Evolutionary conservation across 2,113 vertebrate species (phyloP), one percentile per base, ranked within the genome.

Genomic region (Eupsittula cactorum): DNA sequence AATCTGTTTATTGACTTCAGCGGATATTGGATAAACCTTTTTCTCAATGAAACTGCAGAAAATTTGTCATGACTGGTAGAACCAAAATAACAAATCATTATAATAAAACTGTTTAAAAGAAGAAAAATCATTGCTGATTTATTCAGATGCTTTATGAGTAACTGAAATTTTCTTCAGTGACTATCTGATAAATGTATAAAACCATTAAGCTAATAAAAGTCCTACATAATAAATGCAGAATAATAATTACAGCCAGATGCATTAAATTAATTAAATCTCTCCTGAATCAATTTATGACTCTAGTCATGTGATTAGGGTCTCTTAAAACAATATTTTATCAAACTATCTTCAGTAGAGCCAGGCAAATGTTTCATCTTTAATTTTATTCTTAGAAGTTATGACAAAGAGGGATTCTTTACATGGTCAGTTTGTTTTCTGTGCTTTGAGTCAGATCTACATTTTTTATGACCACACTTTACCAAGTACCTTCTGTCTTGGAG

Each of bases 131-230:
- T 41, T 75, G 33, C 55, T 76, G 73, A 88, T 96, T 95, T 95
- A 95, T 95, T 93, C 76, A 88, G 24, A 86, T 93, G 76, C 86
- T 65, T 69, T 83, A 41, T 83, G 31, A 84, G 55, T 53, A 90
- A 90, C 76, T 82, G 62, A 93, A 88, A 90, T 93, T 82, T 90
- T 94, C 55, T 90, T 84, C 83, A 73, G 60, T 70, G n/a, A 90
- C 82, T 78, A 81, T 94, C 93, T 94, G 92, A 95, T 96, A 75
- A 95, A 97, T 92, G 88, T 62, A 82, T 76, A 93, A 96, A 96
- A 82, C 80, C 92, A 95, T 97, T 97, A 96, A 82, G 88, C 77
- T 96, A 94, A 96, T 95, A 96, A 88, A 97, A 96, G 73, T 91
- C 44, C 41, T 93, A 76, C 80, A 69, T 96, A 92, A 91, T 94